phyloP scores from a whole-genome alignment of 2,113 vertebrate species.

The Epinephelus lanceolatus region DNA sequence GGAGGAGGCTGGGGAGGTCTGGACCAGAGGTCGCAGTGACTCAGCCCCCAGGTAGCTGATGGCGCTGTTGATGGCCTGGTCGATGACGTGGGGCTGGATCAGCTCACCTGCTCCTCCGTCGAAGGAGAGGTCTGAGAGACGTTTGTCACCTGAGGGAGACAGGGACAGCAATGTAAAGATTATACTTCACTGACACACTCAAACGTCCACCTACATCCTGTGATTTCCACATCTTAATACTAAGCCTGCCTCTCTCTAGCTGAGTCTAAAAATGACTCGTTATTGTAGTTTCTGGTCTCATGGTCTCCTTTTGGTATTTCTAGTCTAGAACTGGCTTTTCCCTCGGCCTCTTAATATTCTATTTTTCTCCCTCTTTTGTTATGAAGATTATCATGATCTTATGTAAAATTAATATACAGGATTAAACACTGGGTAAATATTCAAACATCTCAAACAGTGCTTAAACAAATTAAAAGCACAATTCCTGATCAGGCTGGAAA shows the following conservation, averaged over 20 bases:
- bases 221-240: background rate
- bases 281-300: background rate
- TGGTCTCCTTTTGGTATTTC: background rate
- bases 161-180: conserved; percentile 44
- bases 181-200: background rate
- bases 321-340: background rate
- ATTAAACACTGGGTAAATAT: background rate
- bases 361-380: background rate
- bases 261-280: conserved; percentile 14
- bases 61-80: conserved; percentile 99
- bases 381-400: background rate
- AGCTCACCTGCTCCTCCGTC: conserved; percentile 88
- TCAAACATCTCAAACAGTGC: background rate
- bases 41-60: conserved; percentile 98
- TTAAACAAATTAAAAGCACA: conserved; percentile 16
- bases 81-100: conserved; percentile 96
- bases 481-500: conserved; percentile 9
- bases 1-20: conserved; percentile 91
- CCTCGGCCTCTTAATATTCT: background rate
- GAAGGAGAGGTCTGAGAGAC: conserved; percentile 91
- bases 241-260: conserved; percentile 6
- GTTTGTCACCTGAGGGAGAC: conserved; percentile 91
- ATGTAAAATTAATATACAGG: conserved; percentile 5
- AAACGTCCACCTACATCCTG: conserved; percentile 10
- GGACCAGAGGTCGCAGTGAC: conserved; percentile 94